Evolutionary conservation across 2,113 vertebrate species (phyloP), one percentile per base, ranked within the genome.

Genomic region (Phainopepla nitens): DNA sequence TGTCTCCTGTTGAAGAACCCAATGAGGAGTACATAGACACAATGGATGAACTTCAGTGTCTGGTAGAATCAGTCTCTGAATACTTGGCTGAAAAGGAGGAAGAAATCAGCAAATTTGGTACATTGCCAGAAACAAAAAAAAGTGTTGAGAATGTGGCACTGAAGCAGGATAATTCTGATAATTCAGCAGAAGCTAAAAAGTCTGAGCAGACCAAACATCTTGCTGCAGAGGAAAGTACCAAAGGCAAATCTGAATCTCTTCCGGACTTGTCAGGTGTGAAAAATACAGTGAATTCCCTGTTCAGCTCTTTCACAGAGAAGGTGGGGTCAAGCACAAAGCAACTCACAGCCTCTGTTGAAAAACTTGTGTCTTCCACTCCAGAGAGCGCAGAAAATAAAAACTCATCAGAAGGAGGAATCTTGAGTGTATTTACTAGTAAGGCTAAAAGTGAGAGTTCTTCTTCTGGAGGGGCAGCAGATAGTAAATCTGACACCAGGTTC

Each of bases 81-180:
- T 99, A 99, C 93, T 97, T 99, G 77, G 98, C 98, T 82, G 98
- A 99, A 82, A 99, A 99, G 94, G 99, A 99, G 96, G 98, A 99
- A 91, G 99, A 99, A 97, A 98, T 99, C 66, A 99, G 97, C 81
- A 99, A 97, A 77, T 99, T 98, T 93, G 98, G 98, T 91, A 95
- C 98, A 7, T 79, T 99, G 79, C 96, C 99, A 51, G 97, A 98
- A 96, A 90, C 96, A 20, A 92, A 94, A 82, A 98, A 97, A 94
- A 94, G 87, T 16, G 8, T 58, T 17, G 84, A 94, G 33, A 71
- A 24, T 15, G 0, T 36, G 8, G 20, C 83, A 70, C 31, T 62
- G 36, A 93, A 96, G 71, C 96, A 92, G 83, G 15, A 61, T 76
- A 96, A 79, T 91, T 56, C 85, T 84, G 79, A 94, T 95, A 96